phyloP scores from a whole-genome alignment of 2,113 vertebrate genomes.

The Osmerus mordax region DNA sequence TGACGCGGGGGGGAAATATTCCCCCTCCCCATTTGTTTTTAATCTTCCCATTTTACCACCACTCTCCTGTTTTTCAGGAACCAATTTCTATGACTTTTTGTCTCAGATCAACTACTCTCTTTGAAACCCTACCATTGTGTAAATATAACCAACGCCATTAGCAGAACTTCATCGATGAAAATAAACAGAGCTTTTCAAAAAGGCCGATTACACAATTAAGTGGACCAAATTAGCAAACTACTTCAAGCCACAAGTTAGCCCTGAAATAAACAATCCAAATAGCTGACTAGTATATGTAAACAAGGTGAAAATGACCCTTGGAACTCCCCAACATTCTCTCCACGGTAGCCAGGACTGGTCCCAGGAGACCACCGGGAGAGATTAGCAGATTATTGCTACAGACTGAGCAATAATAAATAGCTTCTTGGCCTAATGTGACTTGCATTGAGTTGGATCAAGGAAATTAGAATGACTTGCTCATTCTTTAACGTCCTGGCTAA shows the following conservation, averaged over 20 bases:
- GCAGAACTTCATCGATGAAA: conserved; percentile 53
- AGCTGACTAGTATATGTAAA: conserved; percentile 51
- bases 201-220: conserved; percentile 51
- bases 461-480: conserved; percentile 6
- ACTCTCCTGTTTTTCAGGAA: conserved; percentile 26
- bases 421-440: conserved; percentile 37
- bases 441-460: conserved; percentile 18
- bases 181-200: conserved; percentile 58
- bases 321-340: conserved; percentile 23
- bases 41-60: conserved; percentile 42
- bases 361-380: conserved; percentile 30
- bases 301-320: conserved; percentile 48
- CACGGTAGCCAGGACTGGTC: conserved; percentile 45
- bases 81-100: neutral
- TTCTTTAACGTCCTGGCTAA: conserved; percentile 9
- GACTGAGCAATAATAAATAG: conserved; percentile 45
- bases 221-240: conserved; percentile 38
- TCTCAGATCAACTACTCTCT: conserved; percentile 37
- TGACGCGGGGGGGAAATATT: neutral
- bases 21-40: conserved; percentile 14
- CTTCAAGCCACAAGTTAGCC: conserved; percentile 42
- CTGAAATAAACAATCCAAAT: conserved; percentile 51
- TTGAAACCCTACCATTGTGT: conserved; percentile 50
- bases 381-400: conserved; percentile 44
- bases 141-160: conserved; percentile 45